Conservation (phyloP, 2,888 invertebrate species). For the Loripinus fragilis region DNA sequence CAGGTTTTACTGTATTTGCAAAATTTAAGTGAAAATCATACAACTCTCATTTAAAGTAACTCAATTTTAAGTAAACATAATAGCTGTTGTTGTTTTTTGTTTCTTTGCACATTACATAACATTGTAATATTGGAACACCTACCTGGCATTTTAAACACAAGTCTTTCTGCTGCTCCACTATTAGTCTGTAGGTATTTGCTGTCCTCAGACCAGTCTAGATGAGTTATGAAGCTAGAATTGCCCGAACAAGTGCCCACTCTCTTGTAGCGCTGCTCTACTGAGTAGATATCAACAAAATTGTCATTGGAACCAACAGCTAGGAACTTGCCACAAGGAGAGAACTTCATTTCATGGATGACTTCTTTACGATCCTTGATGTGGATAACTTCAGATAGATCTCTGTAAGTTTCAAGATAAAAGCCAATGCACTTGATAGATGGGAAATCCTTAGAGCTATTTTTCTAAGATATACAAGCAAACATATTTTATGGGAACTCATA, state of each 20-base stretch:
- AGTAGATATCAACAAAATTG: slow-evolving; percentile 84
- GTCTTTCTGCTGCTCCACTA: slow-evolving; percentile 82
- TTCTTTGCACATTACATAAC: too few species aligned
- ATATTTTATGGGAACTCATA: too few species aligned
- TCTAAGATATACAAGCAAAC: too few species aligned
- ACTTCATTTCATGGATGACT: slow-evolving; percentile 84
- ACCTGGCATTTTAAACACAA: slow-evolving; percentile 83
- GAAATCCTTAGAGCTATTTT: too few species aligned
- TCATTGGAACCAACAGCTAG: slow-evolving; percentile 84
- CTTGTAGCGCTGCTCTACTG: slow-evolving; percentile 80
- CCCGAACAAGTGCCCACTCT: slow-evolving; percentile 82
- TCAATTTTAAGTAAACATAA: too few species aligned
- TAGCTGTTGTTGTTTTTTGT: too few species aligned
- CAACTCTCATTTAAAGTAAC: too few species aligned
- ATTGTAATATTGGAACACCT: too few species aligned
- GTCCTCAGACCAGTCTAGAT: slow-evolving; percentile 84
- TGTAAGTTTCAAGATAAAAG: slow-evolving; percentile 56
- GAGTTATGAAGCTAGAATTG: slow-evolving; percentile 84
- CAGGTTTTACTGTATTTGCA: too few species aligned
- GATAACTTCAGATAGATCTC: slow-evolving; percentile 81
- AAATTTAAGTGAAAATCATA: too few species aligned
- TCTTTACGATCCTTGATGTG: slow-evolving; percentile 83
- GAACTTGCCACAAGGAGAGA: slow-evolving; percentile 83
- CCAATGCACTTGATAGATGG: too few species aligned
- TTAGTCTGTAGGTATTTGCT: slow-evolving; percentile 83